A percentile compares a stretch with the other conserved stretches of the same genome.
phyloP scores from a whole-genome alignment of 2,113 vertebrate species.

The Solea senegalensis region DNA sequence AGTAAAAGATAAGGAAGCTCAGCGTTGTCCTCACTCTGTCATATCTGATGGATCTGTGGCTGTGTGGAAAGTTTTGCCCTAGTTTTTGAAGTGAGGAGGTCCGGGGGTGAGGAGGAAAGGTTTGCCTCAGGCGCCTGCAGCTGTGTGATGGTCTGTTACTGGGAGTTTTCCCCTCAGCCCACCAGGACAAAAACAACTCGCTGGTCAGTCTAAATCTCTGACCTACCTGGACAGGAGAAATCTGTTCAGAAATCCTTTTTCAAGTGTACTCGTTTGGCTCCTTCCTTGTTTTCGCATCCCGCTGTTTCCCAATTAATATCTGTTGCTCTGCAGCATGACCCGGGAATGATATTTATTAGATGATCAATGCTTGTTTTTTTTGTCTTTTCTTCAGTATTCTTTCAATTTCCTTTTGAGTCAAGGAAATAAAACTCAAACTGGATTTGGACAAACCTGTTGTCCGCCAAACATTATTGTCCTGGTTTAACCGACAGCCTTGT shows the following conservation, averaged over 20 bases:
- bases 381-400: slow-evolving; percentile 64
- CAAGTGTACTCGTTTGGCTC: slow-evolving; percentile 5
- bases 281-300: slow-evolving; percentile 40
- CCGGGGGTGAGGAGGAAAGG: slow-evolving; percentile 68
- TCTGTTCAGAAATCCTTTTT: slow-evolving; percentile 18
- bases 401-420: slow-evolving; percentile 76
- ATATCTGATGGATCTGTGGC: slow-evolving; percentile 70
- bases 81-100: slow-evolving; percentile 68
- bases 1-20: slow-evolving; percentile 32
- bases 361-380: slow-evolving; percentile 70
- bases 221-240: slow-evolving; percentile 54
- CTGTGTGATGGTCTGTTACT: slow-evolving; percentile 75
- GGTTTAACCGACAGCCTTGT: slow-evolving; percentile 23
- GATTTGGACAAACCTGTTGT: slow-evolving; percentile 40
- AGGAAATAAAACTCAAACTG: slow-evolving; percentile 51
- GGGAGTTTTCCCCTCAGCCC: slow-evolving; percentile 60
- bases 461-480: slow-evolving; percentile 34
- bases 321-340: slow-evolving; percentile 58
- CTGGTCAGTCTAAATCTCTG: slow-evolving; percentile 70
- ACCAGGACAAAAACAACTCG: slow-evolving; percentile 64
- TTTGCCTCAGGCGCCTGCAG: slow-evolving; percentile 74
- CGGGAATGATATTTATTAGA: slow-evolving; percentile 62
- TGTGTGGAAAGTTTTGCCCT: slow-evolving; percentile 69
- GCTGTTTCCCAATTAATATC: slow-evolving; percentile 64
- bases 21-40: slow-evolving; percentile 71